Conservation (phyloP, 2,888 invertebrate species). For the Marronus borbonicus region DNA sequence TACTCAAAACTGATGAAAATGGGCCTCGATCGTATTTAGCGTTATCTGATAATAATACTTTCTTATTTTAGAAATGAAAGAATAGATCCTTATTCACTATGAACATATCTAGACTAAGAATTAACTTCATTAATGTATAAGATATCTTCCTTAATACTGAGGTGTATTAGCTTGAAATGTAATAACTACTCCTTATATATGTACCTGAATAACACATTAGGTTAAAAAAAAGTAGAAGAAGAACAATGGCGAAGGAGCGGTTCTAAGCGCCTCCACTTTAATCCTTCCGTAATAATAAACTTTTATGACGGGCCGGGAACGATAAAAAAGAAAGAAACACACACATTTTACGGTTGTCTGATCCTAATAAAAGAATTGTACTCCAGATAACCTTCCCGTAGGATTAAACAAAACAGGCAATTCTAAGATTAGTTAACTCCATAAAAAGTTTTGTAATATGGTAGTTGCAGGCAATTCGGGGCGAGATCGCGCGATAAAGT, state of each 20-base stretch:
- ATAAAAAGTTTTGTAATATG: constrained; percentile 56
- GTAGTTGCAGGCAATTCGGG: constrained; percentile 54
- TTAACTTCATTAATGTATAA: too few relatives aligned
- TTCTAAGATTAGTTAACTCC: constrained; percentile 54
- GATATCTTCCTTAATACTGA: too few relatives aligned
- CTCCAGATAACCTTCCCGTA: constrained; percentile 46
- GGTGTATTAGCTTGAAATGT: too few relatives aligned
- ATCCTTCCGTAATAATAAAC: constrained; percentile 42
- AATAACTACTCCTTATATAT: not conserved
- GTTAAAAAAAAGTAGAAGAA: constrained; percentile 12
- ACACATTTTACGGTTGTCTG: constrained; percentile 47
- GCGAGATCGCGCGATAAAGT: constrained; percentile 56
- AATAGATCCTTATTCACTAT: too few relatives aligned
- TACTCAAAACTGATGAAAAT: too few relatives aligned
- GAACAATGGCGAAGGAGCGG: not conserved
- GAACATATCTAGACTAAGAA: too few relatives aligned
- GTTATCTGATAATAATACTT: too few relatives aligned
- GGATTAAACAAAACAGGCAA: constrained; percentile 54
- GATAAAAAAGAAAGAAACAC: constrained; percentile 36
- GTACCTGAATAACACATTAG: not conserved
- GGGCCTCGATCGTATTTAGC: too few relatives aligned
- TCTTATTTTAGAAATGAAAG: too few relatives aligned
- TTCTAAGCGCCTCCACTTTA: constrained; percentile 12
- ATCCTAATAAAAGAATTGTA: constrained; percentile 46
- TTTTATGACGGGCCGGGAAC: constrained; percentile 29